Base-by-base conservation (phyloP, 2,888 invertebrate species). In the Aspidiotus destructor region DNA sequence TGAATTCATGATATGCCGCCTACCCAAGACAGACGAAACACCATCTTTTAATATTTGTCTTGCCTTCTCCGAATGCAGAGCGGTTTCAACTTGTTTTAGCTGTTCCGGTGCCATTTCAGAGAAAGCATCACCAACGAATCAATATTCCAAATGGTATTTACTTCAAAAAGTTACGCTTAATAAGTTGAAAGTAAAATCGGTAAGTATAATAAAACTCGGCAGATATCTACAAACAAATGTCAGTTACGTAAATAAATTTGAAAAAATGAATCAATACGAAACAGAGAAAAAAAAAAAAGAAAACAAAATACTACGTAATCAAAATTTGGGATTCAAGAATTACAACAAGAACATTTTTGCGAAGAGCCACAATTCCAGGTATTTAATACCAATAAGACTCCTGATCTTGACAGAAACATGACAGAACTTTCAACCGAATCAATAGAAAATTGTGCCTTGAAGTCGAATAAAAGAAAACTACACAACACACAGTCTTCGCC, bases 81-180 rank as follows among this genome's bases (percentile, higher is more conserved):
- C 81, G 53, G 79, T 80, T 74, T 81, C 80, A 65, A 82, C 74
- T 70, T 77, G 77, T 69, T 80, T 79, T 71, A 82, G 73, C 71
- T 81, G 80, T 72, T 82, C 81, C 6, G 79, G 78, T 75, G 81
- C 81, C 76, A 81, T 78, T 72, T 79, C 79, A 75, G 79, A 76
- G 60, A 79, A 78, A 44, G 79, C 79, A 72, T 80, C 79, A 1
- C 77, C 76, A 17, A 78, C 41, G 58, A 67, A 67, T 67, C 52
- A 67, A 67, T 67, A 67, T 57, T 41, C 48, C 41, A 13, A 67
- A 52, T 67, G 58, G 40, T 52, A 58, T 58, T 58, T 28, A 48
- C 48, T 48, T 48, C 48, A n/a, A 48, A 48, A 48, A 28, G 5
- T 28, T 1, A 28, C 28, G 28, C 28, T 28, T 28, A 28, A 28